Evolutionary conservation across 2,113 vertebrate genomes (phyloP).

Genomic region (Urocolius indicus): DNA sequence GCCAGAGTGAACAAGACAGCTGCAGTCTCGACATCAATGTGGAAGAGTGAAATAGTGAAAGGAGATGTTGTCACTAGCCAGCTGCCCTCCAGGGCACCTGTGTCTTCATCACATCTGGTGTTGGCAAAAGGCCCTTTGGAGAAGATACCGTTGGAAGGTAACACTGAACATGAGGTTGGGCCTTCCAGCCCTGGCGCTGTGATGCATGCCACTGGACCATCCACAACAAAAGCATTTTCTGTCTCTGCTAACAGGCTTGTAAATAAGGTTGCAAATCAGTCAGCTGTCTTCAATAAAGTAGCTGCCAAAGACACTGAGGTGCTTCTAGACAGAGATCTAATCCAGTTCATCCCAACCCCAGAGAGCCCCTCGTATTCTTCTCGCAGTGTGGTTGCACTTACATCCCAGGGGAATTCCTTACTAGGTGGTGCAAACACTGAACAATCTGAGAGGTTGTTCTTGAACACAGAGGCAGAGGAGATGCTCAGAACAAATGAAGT

Average conservation of each 20-base stretch:
- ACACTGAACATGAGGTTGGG: rapidly evolving
- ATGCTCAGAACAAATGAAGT: background rate
- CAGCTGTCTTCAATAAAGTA: background rate
- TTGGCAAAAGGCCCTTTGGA: background rate
- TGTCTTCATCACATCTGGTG: background rate
- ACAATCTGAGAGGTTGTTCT: background rate
- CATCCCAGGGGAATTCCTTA: background rate
- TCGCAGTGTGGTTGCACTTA: rapidly evolving
- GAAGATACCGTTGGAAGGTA: background rate
- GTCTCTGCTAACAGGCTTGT: background rate
- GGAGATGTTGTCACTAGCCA: background rate
- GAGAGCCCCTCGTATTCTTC: background rate
- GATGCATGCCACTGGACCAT: background rate
- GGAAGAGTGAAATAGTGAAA: background rate
- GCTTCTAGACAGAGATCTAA: background rate
- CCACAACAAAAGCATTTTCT: background rate
- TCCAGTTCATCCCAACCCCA: background rate
- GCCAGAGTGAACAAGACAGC: rapidly evolving
- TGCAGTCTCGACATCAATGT: rapidly evolving
- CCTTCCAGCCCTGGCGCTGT: background rate
- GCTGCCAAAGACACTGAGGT: background rate
- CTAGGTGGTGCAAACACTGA: background rate
- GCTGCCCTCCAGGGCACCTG: rapidly evolving
- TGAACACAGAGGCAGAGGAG: background rate
- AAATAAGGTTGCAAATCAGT: background rate